Evolutionary conservation across 1,140 invertebrate species (phyloP), one percentile per base, ranked within the genome.

Genomic region (Drosophila insularis): DNA sequence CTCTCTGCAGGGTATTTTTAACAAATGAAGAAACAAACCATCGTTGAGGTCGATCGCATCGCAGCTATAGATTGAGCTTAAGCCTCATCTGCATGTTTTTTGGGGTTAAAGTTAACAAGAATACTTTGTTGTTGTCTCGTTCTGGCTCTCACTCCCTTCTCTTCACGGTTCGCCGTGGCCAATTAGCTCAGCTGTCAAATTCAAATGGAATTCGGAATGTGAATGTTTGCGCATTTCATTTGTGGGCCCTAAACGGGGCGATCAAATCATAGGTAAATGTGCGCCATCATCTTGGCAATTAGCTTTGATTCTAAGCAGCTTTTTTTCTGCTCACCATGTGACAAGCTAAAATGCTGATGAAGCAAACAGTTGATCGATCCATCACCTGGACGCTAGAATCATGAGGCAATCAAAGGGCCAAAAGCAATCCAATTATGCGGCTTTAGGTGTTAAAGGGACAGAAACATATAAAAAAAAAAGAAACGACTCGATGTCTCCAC

Each of bases 261-360:
- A 64, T 59, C 37, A 56, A 61, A 66, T 50, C 23, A 17, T 39
- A 31, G 14, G 10, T 17, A 70, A 87, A 76, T 87, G 39, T 87
- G 81, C 81, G 64, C 68, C 71, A 86, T 86, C 81, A 86, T 70
- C 74, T 43, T 71, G 68, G 85, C 84, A 89, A 89, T 89, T 89
- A 89, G 84, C 84, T 89, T 89, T 89, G 89, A 89, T 89, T 84
- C 84, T 89, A 89, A 89, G 84, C 84, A 64, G 84, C 86, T 89
- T 89, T 78, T 46, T 39, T 37, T 58, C 64, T 31, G 19, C 32
- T 62, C 59, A 60, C 61, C 78, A 70, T 82, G 71, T 87, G 81
- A 86, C 78, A 75, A 85, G 78, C 70, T 53, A 13, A 71, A 79
- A 65, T 65, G 78, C 82, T 81, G 82, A 87, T 86, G 78, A 65